Evolutionary conservation across 2,113 vertebrate genomes (phyloP).

Genomic region (Aphelocoma coerulescens): DNA sequence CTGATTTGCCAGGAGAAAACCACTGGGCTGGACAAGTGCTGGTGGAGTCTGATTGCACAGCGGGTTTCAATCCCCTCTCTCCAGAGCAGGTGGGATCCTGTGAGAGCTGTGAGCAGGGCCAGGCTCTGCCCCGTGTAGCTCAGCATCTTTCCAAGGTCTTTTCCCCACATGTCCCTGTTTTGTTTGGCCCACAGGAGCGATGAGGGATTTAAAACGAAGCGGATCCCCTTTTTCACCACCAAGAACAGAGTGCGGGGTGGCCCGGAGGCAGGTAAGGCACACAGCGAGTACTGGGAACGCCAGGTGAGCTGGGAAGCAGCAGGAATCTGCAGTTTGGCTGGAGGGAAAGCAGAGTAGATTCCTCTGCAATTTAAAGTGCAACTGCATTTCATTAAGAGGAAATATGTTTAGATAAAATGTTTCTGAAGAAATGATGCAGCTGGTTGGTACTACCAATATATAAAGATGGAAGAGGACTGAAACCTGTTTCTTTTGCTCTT

Average conservation of each 20-base stretch:
- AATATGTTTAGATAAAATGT: neutral
- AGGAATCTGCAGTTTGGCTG: neutral
- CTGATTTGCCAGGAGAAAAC: constrained; percentile 8
- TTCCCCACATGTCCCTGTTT: neutral
- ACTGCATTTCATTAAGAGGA: neutral
- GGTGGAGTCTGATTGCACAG: neutral
- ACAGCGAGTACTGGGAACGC: fast-evolving
- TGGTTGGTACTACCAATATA: neutral
- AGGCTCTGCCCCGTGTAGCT: fast-evolving
- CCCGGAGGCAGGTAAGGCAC: constrained; percentile 81
- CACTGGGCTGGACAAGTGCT: neutral
- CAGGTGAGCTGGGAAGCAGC: neutral
- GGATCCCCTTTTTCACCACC: constrained; percentile 84
- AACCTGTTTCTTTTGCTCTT: neutral
- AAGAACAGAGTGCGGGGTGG: constrained; percentile 81
- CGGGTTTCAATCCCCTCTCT: neutral
- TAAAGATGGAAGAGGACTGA: neutral
- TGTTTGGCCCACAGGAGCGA: constrained; percentile 74
- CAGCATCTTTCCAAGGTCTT: neutral
- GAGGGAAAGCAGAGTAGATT: neutral
- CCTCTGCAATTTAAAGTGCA: neutral
- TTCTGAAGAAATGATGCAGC: neutral
- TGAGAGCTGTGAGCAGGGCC: neutral
- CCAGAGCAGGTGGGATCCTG: neutral
- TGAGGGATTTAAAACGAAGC: constrained; percentile 80